A percentile compares a stretch with the other conserved stretches of the same genome.
Evolutionary conservation across 2,797 vertebrate genomes (phyloP).

Genomic region (Nannoperca obscura): DNA sequence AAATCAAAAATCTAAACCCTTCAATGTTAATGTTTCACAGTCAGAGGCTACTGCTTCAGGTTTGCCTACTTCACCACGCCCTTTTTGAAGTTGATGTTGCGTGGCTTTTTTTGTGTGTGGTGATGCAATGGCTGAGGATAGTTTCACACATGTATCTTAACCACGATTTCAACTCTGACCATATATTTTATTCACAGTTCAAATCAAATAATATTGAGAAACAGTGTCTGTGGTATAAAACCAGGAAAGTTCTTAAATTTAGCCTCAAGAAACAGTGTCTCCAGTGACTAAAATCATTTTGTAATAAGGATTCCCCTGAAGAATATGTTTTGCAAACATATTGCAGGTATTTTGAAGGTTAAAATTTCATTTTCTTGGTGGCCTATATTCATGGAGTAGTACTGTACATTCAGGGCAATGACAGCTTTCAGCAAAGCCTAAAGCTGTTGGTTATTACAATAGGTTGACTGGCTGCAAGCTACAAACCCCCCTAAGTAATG

Average conservation of each 20-base stretch:
- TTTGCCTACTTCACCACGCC: neutral
- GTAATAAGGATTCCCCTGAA: constrained; percentile 26
- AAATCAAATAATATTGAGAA: constrained; percentile 3
- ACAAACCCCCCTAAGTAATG: constrained; percentile 77
- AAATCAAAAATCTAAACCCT: constrained; percentile 8
- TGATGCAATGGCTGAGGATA: neutral
- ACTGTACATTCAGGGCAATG: constrained; percentile 57
- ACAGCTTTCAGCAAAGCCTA: constrained; percentile 73
- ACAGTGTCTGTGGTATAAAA: neutral
- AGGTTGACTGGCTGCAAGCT: constrained; percentile 78
- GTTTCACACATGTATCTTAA: constrained; percentile 7
- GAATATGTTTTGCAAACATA: constrained; percentile 45
- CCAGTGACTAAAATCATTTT: constrained; percentile 37
- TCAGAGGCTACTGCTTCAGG: neutral
- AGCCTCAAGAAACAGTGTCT: constrained; percentile 29
- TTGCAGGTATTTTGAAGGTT: constrained; percentile 45
- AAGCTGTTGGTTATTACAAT: constrained; percentile 84
- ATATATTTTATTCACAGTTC: constrained; percentile 1
- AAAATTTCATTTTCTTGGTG: constrained; percentile 54
- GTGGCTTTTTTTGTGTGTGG: neutral
- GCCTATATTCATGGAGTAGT: constrained; percentile 64
- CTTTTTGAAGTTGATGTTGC: constrained; percentile 9
- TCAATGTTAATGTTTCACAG: neutral
- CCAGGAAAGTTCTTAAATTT: constrained; percentile 35
- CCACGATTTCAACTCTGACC: neutral